Evolutionary conservation across 2,113 vertebrate genomes (phyloP).

Genomic region (Ploceus nigricollis): DNA sequence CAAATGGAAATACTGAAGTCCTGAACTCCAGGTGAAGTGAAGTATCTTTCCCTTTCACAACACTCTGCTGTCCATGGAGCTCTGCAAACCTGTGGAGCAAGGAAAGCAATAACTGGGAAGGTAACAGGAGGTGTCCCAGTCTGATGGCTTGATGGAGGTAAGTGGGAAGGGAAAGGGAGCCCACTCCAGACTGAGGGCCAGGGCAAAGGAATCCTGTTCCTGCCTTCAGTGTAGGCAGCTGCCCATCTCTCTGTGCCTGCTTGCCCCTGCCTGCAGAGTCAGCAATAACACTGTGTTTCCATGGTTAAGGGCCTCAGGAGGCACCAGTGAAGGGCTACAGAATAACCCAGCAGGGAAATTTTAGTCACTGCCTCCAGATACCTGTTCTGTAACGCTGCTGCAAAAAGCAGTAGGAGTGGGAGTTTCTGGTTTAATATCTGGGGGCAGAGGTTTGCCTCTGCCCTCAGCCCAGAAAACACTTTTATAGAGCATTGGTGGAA

Average conservation of each 20-base stretch:
- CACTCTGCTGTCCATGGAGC: accelerated
- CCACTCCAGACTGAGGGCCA: neutral
- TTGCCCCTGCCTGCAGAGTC: neutral
- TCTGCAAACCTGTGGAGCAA: neutral
- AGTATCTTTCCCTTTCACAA: accelerated
- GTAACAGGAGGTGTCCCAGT: neutral
- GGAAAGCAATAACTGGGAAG: neutral
- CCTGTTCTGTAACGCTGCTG: neutral
- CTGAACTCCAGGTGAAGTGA: neutral
- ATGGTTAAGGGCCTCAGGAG: neutral
- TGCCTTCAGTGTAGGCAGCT: neutral
- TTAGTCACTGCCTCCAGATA: neutral
- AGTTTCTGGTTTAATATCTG: neutral
- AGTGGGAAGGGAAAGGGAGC: neutral
- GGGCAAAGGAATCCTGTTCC: neutral
- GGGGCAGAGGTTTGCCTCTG: neutral
- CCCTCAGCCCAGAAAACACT: neutral
- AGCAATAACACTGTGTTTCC: accelerated
- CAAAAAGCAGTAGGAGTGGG: neutral
- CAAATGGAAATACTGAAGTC: neutral
- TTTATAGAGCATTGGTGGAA: neutral
- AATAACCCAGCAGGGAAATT: neutral
- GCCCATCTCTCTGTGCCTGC: neutral
- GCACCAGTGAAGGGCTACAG: neutral
- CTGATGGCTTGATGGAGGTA: neutral